Evolutionary conservation across 1,140 invertebrate species (phyloP), one percentile per base, ranked within the genome.

Genomic region (Papilio helenus): DNA sequence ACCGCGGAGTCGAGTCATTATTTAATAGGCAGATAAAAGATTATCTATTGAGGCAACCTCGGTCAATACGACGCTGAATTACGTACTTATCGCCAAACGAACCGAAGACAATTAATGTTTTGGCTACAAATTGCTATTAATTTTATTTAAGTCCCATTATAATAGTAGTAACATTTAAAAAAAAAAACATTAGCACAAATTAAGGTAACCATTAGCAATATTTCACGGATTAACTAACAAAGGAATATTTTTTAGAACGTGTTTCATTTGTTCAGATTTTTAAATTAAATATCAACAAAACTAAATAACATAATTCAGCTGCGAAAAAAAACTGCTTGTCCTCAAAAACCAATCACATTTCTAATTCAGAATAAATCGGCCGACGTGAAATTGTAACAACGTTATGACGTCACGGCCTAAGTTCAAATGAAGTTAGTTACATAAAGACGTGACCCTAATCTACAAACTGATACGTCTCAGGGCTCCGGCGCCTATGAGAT

Each of bases 21-120:
- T 90, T 93, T 92, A 93, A 93, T 94, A 90, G 88, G 80, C 89
- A 90, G 92, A 94, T 94, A 93, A 94, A 94, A 92, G 91, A 94
- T 92, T 92, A 94, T 91, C 92, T 93, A 92, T 91, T 90, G 88
- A 91, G 85, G 81, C 87, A 91, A 89, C 91, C 91, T 93, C 92
- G 88, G 90, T 89, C 91, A 92, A 91, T 92, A 89, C 81, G 85
- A 86, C 81, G 85, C 85, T 87, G 87, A 93, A 88, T 92, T 93
- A 87, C 85, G 83, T 85, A 88, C 86, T 84, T 85, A 86, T 83
- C 85, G 71, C 71, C 55, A 73, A 73, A 10, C 1, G 61, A 68
- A 68, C 61, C 61, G 26, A 68, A 68, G 34, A 68, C 58, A 65
- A 65, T 65, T 65, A 29, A 65, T 68, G 26, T 68, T 68, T 68